Percentiles rank a stretch among this genome's conserved stretches.
These are phyloP conservation scores for Zygothrica quintamaculata DNA, from an alignment of 2,888 invertebrate species.

Conservation along the genomic window DNA sequence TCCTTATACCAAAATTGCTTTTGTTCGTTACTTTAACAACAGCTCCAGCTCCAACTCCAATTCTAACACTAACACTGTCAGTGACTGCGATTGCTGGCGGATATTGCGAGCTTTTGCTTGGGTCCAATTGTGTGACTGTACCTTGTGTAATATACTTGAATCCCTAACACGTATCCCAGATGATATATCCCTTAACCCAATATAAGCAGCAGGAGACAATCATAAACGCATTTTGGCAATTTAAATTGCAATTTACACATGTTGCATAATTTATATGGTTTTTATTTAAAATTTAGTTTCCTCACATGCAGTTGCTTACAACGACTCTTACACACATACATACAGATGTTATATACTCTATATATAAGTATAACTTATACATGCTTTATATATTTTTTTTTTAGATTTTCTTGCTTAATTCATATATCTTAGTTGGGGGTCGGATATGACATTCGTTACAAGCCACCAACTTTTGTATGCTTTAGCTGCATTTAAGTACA, in stretches of 20 bases:
- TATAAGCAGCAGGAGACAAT: constrained; percentile 9
- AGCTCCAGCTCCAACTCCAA: constrained; percentile 11
- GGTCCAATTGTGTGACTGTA: constrained; percentile 1
- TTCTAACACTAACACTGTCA: too few relatives aligned
- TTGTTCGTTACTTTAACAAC: too few relatives aligned
- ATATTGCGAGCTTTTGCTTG: constrained; percentile 24
- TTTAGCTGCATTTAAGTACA: background rate
- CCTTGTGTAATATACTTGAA: background rate
- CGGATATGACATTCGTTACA: constrained; percentile 35
- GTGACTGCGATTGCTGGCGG: constrained; percentile 17
- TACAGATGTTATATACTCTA: constrained; percentile 21
- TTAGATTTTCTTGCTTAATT: constrained; percentile 22
- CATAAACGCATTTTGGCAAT: constrained; percentile 32
- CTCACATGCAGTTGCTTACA: constrained; percentile 53
- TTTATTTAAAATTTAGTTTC: constrained; percentile 59
- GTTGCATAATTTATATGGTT: constrained; percentile 41
- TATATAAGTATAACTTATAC: constrained; percentile 19
- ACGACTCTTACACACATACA: constrained; percentile 43
- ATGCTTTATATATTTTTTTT: too few relatives aligned
- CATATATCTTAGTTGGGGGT: constrained; percentile 21
- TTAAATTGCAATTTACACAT: constrained; percentile 42
- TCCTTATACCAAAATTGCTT: constrained; percentile 45
- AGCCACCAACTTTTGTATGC: constrained; percentile 15
- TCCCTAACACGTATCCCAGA: too few relatives aligned
- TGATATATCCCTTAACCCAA: too few relatives aligned